Percentiles rank a stretch among this genome's conserved stretches.
Conservation (phyloP, 2,113 vertebrate genomes). For the Notothenia coriiceps region DNA sequence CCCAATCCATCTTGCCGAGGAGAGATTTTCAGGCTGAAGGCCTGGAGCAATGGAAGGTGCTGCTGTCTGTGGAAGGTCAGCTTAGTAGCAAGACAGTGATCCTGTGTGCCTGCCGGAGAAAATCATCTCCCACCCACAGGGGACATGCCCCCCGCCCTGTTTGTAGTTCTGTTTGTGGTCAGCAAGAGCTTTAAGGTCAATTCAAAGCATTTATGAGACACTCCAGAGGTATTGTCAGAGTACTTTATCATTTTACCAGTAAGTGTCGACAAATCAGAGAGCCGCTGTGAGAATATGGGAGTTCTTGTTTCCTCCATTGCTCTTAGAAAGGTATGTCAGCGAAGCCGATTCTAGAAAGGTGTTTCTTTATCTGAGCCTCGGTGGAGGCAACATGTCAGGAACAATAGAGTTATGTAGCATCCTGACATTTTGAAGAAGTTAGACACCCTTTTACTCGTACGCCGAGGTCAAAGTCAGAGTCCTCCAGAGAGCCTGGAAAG, state of each 20-base stretch:
- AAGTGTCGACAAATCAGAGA: conserved; percentile 61
- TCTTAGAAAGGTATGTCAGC: conserved; percentile 47
- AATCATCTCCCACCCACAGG: conserved; percentile 64
- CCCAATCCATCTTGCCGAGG: conserved; percentile 73
- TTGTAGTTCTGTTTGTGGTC: conserved; percentile 68
- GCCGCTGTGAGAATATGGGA: conserved; percentile 62
- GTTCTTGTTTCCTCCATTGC: conserved; percentile 51
- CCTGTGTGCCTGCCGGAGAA: conserved; percentile 70
- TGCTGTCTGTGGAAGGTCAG: conserved; percentile 76
- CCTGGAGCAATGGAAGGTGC: conserved; percentile 72
- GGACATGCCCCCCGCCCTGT: conserved; percentile 39
- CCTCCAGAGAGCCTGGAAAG: conserved; percentile 26
- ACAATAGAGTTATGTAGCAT: conserved; percentile 67
- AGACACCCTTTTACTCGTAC: conserved; percentile 50
- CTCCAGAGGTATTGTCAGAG: conserved; percentile 58
- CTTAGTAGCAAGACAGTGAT: conserved; percentile 63
- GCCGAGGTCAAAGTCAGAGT: conserved; percentile 63
- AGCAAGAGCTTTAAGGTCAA: conserved; percentile 71
- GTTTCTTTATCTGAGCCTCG: conserved; percentile 53
- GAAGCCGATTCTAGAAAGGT: conserved; percentile 39
- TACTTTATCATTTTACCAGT: conserved; percentile 60
- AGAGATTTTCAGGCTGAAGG: conserved; percentile 71
- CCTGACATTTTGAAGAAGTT: conserved; percentile 70
- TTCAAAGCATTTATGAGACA: conserved; percentile 67
- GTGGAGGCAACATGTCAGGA: conserved; percentile 43